A percentile compares a stretch with the other conserved stretches of the same genome.
These are phyloP conservation scores for Oryzias celebensis DNA, from an alignment of 2,113 vertebrate genomes.

Conservation along the genomic window DNA sequence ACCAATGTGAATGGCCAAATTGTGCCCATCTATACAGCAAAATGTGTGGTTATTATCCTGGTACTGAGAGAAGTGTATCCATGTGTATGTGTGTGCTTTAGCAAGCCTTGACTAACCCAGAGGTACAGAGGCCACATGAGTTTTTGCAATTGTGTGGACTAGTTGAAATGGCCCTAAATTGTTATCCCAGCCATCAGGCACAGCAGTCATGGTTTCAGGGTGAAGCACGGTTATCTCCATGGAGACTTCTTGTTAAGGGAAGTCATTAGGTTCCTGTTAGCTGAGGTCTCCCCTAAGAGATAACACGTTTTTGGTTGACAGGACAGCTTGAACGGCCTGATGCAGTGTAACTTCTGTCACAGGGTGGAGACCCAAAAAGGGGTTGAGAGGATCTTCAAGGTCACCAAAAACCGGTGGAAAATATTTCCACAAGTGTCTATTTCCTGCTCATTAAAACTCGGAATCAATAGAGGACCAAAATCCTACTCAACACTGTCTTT, in stretches of 20 bases:
- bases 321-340: conserved; percentile 43
- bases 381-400: conserved; percentile 29
- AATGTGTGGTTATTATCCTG: conserved; percentile 50
- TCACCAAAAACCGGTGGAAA: conserved; percentile 6
- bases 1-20: conserved; percentile 51
- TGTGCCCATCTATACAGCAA: conserved; percentile 51
- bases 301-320: conserved; percentile 87
- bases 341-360: conserved; percentile 33
- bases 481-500: background rate
- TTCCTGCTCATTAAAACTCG: background rate
- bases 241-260: conserved; percentile 80
- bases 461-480: background rate
- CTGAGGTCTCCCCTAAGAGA: conserved; percentile 87
- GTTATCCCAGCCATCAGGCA: conserved; percentile 41
- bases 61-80: conserved; percentile 9
- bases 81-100: conserved; percentile 10
- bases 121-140: conserved; percentile 30
- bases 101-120: conserved; percentile 3
- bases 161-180: conserved; percentile 59
- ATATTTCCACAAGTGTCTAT: background rate
- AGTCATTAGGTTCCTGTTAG: conserved; percentile 82
- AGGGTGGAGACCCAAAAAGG: conserved; percentile 22
- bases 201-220: conserved; percentile 83
- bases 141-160: conserved; percentile 35
- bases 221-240: conserved; percentile 86